These are phyloP conservation scores for Hippocampus kuda DNA, from an alignment of 2,797 vertebrate species.

Conservation along the genomic window DNA sequence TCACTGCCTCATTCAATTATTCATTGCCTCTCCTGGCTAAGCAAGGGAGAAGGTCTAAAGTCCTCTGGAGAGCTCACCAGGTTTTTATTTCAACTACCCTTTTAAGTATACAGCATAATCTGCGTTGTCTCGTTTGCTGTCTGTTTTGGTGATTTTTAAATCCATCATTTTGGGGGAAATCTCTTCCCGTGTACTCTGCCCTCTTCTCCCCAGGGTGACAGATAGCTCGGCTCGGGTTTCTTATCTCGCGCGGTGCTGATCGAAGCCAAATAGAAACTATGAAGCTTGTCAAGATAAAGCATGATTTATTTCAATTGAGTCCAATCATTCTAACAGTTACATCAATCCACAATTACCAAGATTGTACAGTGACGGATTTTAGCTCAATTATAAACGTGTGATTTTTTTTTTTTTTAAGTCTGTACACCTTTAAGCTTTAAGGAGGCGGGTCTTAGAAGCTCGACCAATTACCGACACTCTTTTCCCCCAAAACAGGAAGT, in stretches of 20 bases:
- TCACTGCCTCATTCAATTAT: conserved; percentile 66
- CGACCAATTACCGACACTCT: conserved; percentile 51
- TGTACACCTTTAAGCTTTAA: conserved; percentile 58
- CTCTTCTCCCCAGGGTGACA: conserved; percentile 26
- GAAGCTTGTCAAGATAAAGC: background rate
- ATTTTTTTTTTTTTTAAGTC: conserved; percentile 22
- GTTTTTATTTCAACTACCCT: conserved; percentile 3
- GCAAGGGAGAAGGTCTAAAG: conserved; percentile 1
- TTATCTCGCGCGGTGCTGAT: conserved; percentile 32
- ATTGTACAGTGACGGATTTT: no score
- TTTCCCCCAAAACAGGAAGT: conserved; percentile 35
- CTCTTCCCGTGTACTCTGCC: conserved; percentile 7
- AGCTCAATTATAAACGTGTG: background rate
- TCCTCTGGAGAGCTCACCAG: background rate
- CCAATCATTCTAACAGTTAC: background rate
- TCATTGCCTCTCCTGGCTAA: conserved; percentile 51
- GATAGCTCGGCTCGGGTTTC: conserved; percentile 55
- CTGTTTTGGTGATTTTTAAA: conserved; percentile 15
- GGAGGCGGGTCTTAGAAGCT: conserved; percentile 40
- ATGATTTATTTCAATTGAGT: conserved; percentile 4
- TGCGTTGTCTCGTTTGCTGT: background rate
- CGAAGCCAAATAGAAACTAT: conserved; percentile 11
- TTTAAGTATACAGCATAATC: no score
- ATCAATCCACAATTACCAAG: background rate
- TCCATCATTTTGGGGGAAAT: conserved; percentile 14